phyloP scores from a whole-genome alignment of 2,797 vertebrate species.

The Hippopotamyrus pictus region DNA sequence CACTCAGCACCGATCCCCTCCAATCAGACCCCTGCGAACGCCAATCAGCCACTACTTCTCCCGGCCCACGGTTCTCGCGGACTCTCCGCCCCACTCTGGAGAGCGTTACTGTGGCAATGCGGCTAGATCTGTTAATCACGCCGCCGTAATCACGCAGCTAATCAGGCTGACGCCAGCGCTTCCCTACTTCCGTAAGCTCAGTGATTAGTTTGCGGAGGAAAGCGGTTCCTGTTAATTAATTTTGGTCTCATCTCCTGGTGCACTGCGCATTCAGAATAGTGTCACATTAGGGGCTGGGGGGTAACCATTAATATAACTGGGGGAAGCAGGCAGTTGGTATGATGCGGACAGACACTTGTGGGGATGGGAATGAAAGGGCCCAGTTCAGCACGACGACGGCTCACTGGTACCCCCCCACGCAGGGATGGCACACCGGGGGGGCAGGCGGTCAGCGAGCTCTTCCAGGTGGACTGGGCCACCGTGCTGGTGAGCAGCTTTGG shows the following conservation, averaged over 20 bases:
- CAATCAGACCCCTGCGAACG: background rate
- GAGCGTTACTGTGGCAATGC: background rate
- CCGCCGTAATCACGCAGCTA: slow-evolving; percentile 35
- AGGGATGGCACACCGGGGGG: slow-evolving; percentile 82
- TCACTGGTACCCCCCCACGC: background rate
- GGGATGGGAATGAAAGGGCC: background rate
- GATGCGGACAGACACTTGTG: background rate
- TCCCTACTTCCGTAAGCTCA: slow-evolving; percentile 20
- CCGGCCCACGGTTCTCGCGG: background rate
- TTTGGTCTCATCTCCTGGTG: background rate
- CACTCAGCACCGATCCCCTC: background rate
- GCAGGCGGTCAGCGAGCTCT: slow-evolving; percentile 81
- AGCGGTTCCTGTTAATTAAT: slow-evolving; percentile 33
- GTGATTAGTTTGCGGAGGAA: slow-evolving; percentile 34
- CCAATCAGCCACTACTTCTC: background rate
- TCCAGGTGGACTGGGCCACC: slow-evolving; percentile 79
- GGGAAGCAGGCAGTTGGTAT: background rate
- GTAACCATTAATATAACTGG: background rate
- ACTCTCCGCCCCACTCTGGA: background rate
- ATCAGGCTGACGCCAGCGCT: slow-evolving; percentile 24
- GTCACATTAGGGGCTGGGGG: background rate
- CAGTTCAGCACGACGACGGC: background rate
- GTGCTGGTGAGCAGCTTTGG: slow-evolving; percentile 87
- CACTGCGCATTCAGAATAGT: background rate
- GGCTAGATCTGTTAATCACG: background rate